phyloP scores from a whole-genome alignment of 2,888 invertebrate genomes.

The Drepana falcataria region DNA sequence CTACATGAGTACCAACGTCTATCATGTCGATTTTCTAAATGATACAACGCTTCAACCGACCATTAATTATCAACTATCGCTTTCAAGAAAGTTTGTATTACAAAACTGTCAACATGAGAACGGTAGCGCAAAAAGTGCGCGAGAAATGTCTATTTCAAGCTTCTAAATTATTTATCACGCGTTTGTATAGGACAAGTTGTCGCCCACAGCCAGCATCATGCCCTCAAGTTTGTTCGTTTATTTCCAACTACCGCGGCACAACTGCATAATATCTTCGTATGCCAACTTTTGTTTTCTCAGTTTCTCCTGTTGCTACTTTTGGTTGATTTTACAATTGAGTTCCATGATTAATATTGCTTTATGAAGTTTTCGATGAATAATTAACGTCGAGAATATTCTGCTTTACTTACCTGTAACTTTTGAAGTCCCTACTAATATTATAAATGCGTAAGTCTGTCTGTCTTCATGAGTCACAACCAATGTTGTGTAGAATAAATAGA shows the following conservation, averaged over 20 bases:
- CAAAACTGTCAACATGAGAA: neutral
- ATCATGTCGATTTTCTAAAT: too few species aligned
- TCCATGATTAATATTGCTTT: neutral
- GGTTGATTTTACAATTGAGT: slow-evolving; percentile 14
- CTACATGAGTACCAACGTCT: too few species aligned
- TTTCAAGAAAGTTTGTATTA: neutral
- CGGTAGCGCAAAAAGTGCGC: slow-evolving; percentile 2
- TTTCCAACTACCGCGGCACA: slow-evolving; percentile 30
- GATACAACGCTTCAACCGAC: neutral
- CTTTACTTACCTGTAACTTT: too few species aligned
- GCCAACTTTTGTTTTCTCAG: slow-evolving; percentile 30
- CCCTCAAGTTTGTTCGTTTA: slow-evolving; percentile 38
- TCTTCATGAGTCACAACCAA: too few species aligned
- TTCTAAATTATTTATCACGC: slow-evolving; percentile 27
- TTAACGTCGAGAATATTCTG: too few species aligned
- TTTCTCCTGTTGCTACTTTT: slow-evolving; percentile 20
- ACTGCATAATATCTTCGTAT: slow-evolving; percentile 42
- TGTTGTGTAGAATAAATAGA: too few species aligned
- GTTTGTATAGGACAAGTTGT: slow-evolving; percentile 32
- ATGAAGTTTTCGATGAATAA: neutral
- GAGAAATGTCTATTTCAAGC: slow-evolving; percentile 6
- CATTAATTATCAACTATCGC: neutral
- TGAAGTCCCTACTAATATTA: too few species aligned
- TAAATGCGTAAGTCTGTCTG: too few species aligned
- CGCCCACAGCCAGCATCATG: slow-evolving; percentile 28